phyloP scores from a whole-genome alignment of 2,888 invertebrate species.

The Kryphioiulus occultus region DNA sequence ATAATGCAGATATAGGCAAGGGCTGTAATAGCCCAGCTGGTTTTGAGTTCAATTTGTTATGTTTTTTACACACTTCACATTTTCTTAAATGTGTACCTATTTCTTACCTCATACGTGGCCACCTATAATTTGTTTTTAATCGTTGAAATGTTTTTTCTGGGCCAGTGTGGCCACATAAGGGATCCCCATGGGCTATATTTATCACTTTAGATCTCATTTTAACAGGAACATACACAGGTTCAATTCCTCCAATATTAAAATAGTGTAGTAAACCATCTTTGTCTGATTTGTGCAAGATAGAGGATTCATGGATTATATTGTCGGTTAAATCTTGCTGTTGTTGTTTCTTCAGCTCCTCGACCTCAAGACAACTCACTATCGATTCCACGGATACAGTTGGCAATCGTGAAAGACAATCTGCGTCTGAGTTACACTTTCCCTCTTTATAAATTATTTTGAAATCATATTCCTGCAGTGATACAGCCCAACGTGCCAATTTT shows the following conservation, averaged over 20 bases:
- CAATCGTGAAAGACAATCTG: neutral
- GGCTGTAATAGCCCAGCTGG: neutral
- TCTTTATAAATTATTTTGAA: neutral
- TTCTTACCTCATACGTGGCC: neutral
- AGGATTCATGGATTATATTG: too few species aligned
- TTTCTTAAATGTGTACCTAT: too few species aligned
- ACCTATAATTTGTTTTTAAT: neutral
- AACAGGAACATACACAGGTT: neutral
- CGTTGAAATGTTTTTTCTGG: neutral
- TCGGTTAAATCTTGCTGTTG: neutral
- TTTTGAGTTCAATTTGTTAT: neutral
- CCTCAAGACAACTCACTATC: neutral
- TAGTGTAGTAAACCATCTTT: neutral
- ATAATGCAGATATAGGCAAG: neutral
- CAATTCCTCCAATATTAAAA: neutral
- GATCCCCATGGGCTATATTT: neutral
- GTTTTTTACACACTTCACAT: too few species aligned
- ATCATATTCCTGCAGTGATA: neutral
- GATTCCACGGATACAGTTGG: too few species aligned
- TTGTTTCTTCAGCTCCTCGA: neutral
- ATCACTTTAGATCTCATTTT: neutral
- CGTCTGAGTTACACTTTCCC: neutral
- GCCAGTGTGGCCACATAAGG: neutral
- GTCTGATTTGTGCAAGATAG: too few species aligned
- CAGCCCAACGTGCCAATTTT: neutral